Evolutionary conservation across 2,797 vertebrate genomes (phyloP), one percentile per base, ranked within the genome.

Genomic region (Xyrichtys novacula): DNA sequence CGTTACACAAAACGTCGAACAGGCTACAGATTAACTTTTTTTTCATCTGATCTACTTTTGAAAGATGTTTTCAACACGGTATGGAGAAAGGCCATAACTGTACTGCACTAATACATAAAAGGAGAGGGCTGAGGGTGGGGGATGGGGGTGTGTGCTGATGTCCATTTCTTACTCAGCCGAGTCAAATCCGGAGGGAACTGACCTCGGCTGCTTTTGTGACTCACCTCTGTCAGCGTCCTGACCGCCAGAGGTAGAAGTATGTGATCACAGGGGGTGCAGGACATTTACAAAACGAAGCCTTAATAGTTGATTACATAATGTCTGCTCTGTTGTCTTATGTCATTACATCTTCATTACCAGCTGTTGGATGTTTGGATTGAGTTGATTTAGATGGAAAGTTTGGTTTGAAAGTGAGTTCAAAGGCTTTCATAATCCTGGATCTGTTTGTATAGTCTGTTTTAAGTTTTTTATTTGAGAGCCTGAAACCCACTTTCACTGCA

Each of bases 181-280:
- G 79, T 66, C 56, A 28, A 48, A 91, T 89, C 89, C 68, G 57
- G 85, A 40, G 56, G 28, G 53, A 90, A 86, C 90, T 85, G 83
- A 90, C 66, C 36, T 31, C 7, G 16, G 69, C 86, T 74, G 85
- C 85, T 80, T 86, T 50, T 15, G 19, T 32, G 60, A 20, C 29
- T 67, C 70, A 58, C 57, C 72, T 72, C 70, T 68, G 65, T 77
- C 72, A 19, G 31, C n/a, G 29, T 14, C 17, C 47, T 54, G 56
- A 65, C 52, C 3, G 52, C 22, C n/a, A 36, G 17, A 5, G 48
- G n/a, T 15, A 19, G 56, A 68, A 65, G 63, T 43, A 20, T 42
- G 38, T 12, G n/a, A 20, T 43, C 54, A 16, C 3, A 7, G 19
- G n/a, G 23, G 14, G 53, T 38, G 25, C 22, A 5, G 36, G 19